phyloP scores from a whole-genome alignment of 2,113 vertebrate genomes.

The Rhea pennata region DNA sequence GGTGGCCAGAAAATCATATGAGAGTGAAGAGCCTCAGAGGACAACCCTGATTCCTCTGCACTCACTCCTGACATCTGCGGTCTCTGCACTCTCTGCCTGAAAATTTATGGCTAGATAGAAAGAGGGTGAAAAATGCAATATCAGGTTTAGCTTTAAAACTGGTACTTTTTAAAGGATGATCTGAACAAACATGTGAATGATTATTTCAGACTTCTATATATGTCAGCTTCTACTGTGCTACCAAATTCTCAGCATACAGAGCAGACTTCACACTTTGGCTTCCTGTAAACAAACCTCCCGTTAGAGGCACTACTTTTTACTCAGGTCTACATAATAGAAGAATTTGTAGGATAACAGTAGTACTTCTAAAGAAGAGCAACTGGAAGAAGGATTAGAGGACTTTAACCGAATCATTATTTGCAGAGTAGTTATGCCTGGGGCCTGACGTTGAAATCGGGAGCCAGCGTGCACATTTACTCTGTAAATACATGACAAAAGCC shows the following conservation, averaged over 20 bases:
- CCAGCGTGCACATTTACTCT: accelerated
- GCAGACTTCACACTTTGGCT: neutral
- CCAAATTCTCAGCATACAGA: neutral
- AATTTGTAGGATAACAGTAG: neutral
- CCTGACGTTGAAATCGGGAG: neutral
- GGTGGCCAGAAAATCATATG: neutral
- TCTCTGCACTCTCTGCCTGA: neutral
- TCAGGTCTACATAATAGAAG: neutral
- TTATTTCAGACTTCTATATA: neutral
- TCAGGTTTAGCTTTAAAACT: neutral
- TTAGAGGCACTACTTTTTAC: neutral
- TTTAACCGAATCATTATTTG: neutral
- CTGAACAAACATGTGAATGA: neutral
- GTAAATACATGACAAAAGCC: neutral
- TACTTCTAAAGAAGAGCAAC: neutral
- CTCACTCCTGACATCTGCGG: neutral
- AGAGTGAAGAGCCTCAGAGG: neutral
- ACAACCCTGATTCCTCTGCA: neutral
- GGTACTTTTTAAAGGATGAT: neutral
- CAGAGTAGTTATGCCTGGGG: neutral
- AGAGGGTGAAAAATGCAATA: accelerated
- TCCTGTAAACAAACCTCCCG: neutral
- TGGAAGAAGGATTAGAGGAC: neutral
- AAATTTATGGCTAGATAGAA: neutral
- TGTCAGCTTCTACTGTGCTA: neutral